Conservation (phyloP, 2,888 invertebrate species). For the Sinhomidia bicolor region DNA sequence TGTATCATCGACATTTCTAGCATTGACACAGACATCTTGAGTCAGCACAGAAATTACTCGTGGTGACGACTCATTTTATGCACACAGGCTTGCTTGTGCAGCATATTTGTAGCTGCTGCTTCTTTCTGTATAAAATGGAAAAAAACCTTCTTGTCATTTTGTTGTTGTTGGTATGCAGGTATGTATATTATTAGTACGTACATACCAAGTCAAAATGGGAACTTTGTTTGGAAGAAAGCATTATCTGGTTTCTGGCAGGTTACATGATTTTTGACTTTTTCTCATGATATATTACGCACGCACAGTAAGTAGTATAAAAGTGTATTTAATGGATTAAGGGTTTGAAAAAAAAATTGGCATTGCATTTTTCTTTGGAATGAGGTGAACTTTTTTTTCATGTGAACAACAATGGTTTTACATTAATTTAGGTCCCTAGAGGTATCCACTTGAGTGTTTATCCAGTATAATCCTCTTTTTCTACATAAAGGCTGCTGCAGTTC, state of each 20-base stretch:
- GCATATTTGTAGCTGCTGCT: neutral
- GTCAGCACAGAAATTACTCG: conserved; percentile 18
- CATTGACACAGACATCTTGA: conserved; percentile 10
- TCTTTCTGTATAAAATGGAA: neutral
- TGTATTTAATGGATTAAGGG: too few species aligned
- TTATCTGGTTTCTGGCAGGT: conserved; percentile 2
- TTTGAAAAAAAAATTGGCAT: conserved; percentile 17
- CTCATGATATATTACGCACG: conserved; percentile 50
- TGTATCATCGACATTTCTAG: neutral
- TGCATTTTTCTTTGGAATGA: neutral
- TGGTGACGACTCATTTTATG: too few species aligned
- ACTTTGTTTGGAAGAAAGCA: conserved; percentile 26
- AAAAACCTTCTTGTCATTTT: neutral
- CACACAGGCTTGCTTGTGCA: neutral
- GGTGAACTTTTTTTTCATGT: too few species aligned
- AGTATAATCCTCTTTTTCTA: conserved; percentile 29
- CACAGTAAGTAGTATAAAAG: too few species aligned
- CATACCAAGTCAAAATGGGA: too few species aligned
- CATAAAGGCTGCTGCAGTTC: too few species aligned
- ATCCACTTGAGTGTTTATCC: neutral
- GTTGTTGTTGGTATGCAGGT: neutral
- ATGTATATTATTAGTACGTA: neutral
- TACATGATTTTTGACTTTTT: conserved; percentile 56
- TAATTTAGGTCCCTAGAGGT: conserved; percentile 48
- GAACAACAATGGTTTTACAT: too few species aligned